A percentile compares a stretch with the other conserved stretches of the same genome.
phyloP scores from a whole-genome alignment of 2,888 invertebrate genomes.

The Myopa testacea region DNA sequence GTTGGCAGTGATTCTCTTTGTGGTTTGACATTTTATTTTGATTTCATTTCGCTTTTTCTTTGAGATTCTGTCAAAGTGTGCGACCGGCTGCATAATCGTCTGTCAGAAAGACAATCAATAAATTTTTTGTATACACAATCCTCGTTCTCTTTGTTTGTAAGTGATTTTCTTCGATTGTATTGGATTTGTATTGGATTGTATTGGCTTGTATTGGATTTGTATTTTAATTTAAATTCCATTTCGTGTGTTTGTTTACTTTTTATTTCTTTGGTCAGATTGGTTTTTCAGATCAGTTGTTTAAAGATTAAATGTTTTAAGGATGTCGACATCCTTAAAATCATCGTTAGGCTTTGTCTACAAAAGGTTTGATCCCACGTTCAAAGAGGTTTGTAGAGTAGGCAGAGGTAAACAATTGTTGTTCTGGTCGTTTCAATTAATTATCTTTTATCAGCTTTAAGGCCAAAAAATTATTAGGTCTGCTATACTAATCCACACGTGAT shows the following conservation, averaged over 20 bases:
- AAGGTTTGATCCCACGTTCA: too few species aligned
- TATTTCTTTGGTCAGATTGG: slow-evolving; percentile 3
- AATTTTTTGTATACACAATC: too few species aligned
- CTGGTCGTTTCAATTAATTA: too few species aligned
- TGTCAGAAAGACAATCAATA: background rate
- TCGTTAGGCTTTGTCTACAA: too few species aligned
- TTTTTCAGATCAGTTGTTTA: background rate
- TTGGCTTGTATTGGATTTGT: background rate
- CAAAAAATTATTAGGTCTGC: too few species aligned
- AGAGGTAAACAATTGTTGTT: too few species aligned
- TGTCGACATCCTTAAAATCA: too few species aligned
- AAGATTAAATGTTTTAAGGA: too few species aligned
- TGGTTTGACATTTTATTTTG: slow-evolving; percentile 21
- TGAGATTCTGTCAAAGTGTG: background rate
- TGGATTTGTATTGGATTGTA: background rate
- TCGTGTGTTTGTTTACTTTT: background rate
- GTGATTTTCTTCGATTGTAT: background rate
- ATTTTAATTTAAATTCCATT: slow-evolving; percentile 13
- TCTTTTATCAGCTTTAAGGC: too few species aligned
- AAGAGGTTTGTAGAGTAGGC: too few species aligned
- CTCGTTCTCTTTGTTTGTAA: background rate
- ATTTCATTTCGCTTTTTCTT: background rate
- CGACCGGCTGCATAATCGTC: too few species aligned
- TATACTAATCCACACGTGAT: too few species aligned
- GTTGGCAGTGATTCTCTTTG: slow-evolving; percentile 16